Evolutionary conservation across 1,140 invertebrate species (phyloP), one percentile per base, ranked within the genome.

Genomic region (Pogonus chalceus): DNA sequence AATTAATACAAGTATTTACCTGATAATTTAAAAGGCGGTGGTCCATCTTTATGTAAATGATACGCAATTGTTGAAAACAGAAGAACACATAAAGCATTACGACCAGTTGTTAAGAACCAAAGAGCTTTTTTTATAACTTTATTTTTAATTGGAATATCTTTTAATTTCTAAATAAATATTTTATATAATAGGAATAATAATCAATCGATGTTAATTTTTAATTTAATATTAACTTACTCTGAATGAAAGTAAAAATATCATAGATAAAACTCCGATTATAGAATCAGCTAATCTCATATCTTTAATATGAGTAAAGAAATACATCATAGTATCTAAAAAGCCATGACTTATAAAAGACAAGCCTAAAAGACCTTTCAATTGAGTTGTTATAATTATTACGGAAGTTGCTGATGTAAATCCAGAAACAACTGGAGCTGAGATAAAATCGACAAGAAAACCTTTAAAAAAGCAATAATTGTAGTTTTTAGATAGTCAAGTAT

Each of bases 391-490:
- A 56, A 97, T 95, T 26, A 93, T 94, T 16, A 96, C 75, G 0
- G 93, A 89, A 2, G 91, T 93, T 0, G 91, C 92, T 3, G 91
- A 90, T 1, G 91, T 96, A 65, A 97, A 97, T 10, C 90, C 91
- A 57, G 85, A 90, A 23, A 91, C 92, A 4, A 96, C 91, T 4
- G 92, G 87, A 47, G 87, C 75, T 0, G 92, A 95, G 54, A 98
- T 96, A 64, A 95, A 88, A 64, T 96, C 90, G 35, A 96, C 88
- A 49, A 97, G 69, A 65, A 96, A 94, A 59, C 93, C 94, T 94
- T 66, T 26, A 61, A 59, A 50, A 58, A 58, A 56, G 43, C 3
- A 49, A 16, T 55, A 31, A 55, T 35, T 35, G 31, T 12, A 22
- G 43, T 16, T 10, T 46, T 16, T 16, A 46, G 20, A 46, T n/a